Conservation (phyloP, 2,888 invertebrate species). For the Podotricha telesiphe region DNA sequence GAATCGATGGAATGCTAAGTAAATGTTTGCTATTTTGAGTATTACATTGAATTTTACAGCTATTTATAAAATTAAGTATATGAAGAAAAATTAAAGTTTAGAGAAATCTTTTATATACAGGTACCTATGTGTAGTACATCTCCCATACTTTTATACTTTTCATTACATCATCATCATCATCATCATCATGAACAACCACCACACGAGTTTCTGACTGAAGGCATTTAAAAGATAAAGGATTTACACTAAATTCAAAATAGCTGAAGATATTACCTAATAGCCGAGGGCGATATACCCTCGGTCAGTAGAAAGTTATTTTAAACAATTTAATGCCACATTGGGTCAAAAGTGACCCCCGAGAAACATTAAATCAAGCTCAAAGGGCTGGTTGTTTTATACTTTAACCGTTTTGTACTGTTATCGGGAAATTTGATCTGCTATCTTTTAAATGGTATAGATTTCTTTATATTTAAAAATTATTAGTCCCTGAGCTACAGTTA, state of each 20-base stretch:
- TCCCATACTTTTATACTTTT: too few species aligned
- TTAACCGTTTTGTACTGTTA: slow-evolving; percentile 64
- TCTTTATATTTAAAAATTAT: slow-evolving; percentile 77
- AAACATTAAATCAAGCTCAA: slow-evolving; percentile 69
- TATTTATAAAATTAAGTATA: too few species aligned
- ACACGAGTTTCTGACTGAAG: too few species aligned
- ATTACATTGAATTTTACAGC: too few species aligned
- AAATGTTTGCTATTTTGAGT: not conserved
- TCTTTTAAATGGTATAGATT: slow-evolving; percentile 61
- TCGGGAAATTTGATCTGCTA: slow-evolving; percentile 68
- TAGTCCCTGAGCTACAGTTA: slow-evolving; percentile 70
- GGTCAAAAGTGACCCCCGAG: slow-evolving; percentile 66
- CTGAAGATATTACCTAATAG: slow-evolving; percentile 51
- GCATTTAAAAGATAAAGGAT: not conserved
- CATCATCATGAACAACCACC: too few species aligned
- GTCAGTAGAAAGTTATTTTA: slow-evolving; percentile 71
- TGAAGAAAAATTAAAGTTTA: too few species aligned
- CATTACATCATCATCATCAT: too few species aligned
- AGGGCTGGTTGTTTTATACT: slow-evolving; percentile 56
- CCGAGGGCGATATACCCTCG: slow-evolving; percentile 62
- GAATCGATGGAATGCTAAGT: too few species aligned
- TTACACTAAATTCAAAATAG: slow-evolving; percentile 45
- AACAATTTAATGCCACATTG: slow-evolving; percentile 63
- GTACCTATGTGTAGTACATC: too few species aligned
- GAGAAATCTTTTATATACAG: too few species aligned